Conservation (phyloP, 2,113 vertebrate genomes). For the Carassius carassius region DNA sequence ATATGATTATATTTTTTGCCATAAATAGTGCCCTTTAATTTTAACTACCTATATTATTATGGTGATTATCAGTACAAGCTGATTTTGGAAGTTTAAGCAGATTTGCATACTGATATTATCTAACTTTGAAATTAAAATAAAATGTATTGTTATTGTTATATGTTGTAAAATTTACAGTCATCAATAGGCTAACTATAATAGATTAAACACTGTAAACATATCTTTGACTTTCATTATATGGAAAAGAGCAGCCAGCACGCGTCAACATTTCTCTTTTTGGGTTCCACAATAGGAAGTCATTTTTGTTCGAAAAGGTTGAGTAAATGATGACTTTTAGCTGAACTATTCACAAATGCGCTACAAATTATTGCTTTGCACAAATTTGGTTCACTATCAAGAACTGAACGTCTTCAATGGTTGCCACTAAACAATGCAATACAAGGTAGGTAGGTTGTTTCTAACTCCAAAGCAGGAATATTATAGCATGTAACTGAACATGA, state of each 20-base stretch:
- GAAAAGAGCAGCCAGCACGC: neutral
- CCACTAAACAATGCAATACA: neutral
- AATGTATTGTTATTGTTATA: neutral
- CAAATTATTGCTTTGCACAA: neutral
- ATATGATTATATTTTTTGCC: neutral
- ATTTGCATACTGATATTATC: too few species aligned
- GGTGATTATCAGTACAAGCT: neutral
- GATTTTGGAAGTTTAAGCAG: too few species aligned
- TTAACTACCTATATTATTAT: neutral
- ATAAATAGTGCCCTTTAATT: neutral
- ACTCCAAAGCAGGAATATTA: neutral
- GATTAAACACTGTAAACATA: neutral
- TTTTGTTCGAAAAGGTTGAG: neutral
- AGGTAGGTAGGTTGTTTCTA: neutral
- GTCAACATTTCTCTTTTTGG: neutral
- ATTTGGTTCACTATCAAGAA: neutral
- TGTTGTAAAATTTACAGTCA: neutral
- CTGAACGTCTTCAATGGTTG: neutral
- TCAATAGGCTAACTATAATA: neutral
- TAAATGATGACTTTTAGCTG: neutral
- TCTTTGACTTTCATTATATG: neutral
- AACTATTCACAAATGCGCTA: neutral
- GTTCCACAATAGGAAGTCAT: neutral
- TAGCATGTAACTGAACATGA: constrained; percentile 39
- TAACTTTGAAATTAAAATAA: too few species aligned